Conservation (phyloP, 1,140 invertebrate genomes). For the Cataglyphis hispanica region DNA sequence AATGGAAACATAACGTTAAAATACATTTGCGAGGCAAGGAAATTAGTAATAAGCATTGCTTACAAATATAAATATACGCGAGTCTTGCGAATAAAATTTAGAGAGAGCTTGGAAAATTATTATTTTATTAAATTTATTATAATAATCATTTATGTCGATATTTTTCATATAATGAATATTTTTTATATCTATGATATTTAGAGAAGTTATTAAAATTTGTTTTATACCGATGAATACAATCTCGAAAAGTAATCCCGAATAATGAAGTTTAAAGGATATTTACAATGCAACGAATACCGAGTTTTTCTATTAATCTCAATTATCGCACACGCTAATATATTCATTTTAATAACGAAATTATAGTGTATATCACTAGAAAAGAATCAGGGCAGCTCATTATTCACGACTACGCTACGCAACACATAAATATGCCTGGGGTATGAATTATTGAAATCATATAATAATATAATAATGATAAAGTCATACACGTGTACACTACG, state of each 20-base stretch:
- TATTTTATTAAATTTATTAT: constrained; percentile 27
- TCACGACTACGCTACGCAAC: too few relatives aligned
- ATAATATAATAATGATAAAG: constrained; percentile 56
- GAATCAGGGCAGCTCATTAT: constrained; percentile 26
- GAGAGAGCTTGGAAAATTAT: not conserved
- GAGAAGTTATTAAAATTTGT: constrained; percentile 25
- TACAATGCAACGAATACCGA: not conserved
- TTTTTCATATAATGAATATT: constrained; percentile 23
- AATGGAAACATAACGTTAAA: too few relatives aligned
- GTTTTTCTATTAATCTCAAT: not conserved
- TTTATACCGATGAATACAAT: constrained; percentile 20
- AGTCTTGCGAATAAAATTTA: constrained; percentile 10
- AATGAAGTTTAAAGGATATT: not conserved
- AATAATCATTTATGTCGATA: not conserved
- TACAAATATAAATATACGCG: not conserved
- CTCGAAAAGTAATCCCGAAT: not conserved
- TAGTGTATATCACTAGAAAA: not conserved
- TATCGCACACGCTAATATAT: not conserved
- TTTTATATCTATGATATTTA: not conserved
- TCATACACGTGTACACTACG: not conserved
- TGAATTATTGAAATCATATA: constrained; percentile 34
- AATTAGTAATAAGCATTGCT: not conserved
- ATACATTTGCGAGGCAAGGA: not conserved
- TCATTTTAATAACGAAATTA: constrained; percentile 15
- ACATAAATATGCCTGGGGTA: constrained; percentile 29